Conservation (phyloP, 2,113 vertebrate species). For the Sinocyclocheilus rhinocerous region DNA sequence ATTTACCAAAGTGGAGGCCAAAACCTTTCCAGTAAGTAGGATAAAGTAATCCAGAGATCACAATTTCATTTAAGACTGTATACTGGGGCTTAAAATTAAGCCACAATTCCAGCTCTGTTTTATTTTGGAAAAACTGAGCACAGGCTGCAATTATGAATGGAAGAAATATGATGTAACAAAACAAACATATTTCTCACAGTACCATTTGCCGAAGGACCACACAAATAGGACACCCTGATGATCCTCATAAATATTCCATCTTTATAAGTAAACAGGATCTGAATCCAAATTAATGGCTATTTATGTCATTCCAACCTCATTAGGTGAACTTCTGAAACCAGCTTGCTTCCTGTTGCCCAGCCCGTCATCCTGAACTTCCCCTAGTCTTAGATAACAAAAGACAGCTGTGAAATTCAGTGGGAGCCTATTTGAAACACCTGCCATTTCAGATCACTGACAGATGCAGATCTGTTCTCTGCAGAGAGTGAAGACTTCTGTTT, state of each 20-base stretch:
- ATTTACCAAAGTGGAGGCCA: conserved; percentile 31
- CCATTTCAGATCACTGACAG: conserved; percentile 51
- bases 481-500: conserved; percentile 24
- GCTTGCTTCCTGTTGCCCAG: conserved; percentile 33
- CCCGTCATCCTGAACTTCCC: not conserved
- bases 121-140: not conserved
- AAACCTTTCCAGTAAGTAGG: conserved; percentile 30
- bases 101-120: conserved; percentile 2
- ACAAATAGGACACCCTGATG: conserved; percentile 11
- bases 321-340: conserved; percentile 32
- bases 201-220: not conserved
- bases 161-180: not conserved
- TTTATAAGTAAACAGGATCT: conserved; percentile 5
- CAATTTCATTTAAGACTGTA: conserved; percentile 35
- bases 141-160: not conserved
- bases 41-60: conserved; percentile 49
- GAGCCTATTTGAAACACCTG: conserved; percentile 49
- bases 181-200: not conserved
- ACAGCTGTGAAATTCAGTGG: conserved; percentile 55
- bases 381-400: conserved; percentile 57
- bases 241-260: conserved; percentile 3
- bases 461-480: conserved; percentile 38
- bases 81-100: conserved; percentile 35
- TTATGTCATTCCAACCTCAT: conserved; percentile 42
- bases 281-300: conserved; percentile 35